Base-by-base conservation (phyloP, 2,888 invertebrate genomes). In the Callimorpha dominula region DNA sequence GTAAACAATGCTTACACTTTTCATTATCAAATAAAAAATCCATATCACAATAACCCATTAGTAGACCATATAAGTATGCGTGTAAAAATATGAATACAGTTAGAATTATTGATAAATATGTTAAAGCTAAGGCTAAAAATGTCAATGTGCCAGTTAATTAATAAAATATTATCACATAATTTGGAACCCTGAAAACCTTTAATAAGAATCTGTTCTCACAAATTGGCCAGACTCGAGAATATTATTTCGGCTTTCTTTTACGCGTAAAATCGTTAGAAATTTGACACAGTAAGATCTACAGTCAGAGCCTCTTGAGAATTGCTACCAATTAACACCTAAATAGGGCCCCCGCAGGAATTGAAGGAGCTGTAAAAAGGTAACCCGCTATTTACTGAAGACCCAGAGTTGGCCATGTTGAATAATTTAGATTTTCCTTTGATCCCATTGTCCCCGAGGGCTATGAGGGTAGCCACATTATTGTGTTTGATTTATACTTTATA, bases 351-450 rank as follows among this genome's bases (percentile, higher is more conserved):
- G 65, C 65, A 76, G 79, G 87, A 79, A 82, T 82, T 78, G 83
- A 80, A 84, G 79, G 80, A 78, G 80, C 83, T 80, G 83, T 82
- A 86, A 87, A 87, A 87, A 87, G 86, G 84, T 85, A 86, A 82
- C 82, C 84, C 80, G 82, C 83, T 85, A 83, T 86, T 86, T 83
- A 80, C 76, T 79, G 83, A 83, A 79, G 82, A 82, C 84, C 85
- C 81, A 81, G 85, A 79, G 80, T 85, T 85, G 85, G 79, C 81
- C 81, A 81, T 81, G 86, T 83, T 86, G 82, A 86, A 87, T 87
- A 87, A 88, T 89, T 88, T 85, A 84, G 85, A 81, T 83, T 82
- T 81, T 82, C 84, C 85, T 88, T 88, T 89, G 88, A 88, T 86
- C 88, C 85, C 84, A 78, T 81, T 81, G 81, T 83, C 81, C 86